Conservation (phyloP, 2,888 invertebrate species). For the Tenthredo distinguenda region DNA sequence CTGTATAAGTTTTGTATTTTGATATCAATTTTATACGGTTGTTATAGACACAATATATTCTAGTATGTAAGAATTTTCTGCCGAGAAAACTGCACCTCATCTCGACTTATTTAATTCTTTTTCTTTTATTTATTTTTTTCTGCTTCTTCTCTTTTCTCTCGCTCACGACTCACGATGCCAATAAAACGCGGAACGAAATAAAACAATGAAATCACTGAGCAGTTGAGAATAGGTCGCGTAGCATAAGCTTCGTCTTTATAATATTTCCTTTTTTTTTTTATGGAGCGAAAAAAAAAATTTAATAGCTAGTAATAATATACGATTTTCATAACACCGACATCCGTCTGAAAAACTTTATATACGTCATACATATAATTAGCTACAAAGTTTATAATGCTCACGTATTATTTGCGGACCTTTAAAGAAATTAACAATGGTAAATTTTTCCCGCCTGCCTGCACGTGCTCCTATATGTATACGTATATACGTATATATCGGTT, state of each 20-base stretch:
- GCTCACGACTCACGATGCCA: neutral
- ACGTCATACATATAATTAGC: neutral
- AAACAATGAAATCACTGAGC: neutral
- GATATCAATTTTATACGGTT: neutral
- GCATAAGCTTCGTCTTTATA: neutral
- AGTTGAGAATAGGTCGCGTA: constrained; percentile 3
- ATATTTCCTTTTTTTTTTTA: neutral
- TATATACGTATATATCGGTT: neutral
- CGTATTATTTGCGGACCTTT: neutral
- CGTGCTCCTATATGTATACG: neutral
- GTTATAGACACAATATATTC: neutral
- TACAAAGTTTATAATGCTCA: neutral
- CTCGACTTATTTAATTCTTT: neutral
- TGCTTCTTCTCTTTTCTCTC: neutral
- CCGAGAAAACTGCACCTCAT: neutral
- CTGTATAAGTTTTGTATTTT: neutral
- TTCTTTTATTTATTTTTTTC: neutral
- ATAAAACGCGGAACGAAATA: constrained; percentile 3
- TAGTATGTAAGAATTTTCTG: neutral
- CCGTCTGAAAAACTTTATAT: neutral
- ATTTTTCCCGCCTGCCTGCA: neutral
- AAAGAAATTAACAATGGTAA: neutral
- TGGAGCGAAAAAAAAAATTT: neutral
- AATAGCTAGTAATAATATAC: neutral
- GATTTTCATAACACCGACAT: neutral